Evolutionary conservation across 2,113 vertebrate genomes (phyloP), one percentile per base, ranked within the genome.

Genomic region (Microcebus jonahi): DNA sequence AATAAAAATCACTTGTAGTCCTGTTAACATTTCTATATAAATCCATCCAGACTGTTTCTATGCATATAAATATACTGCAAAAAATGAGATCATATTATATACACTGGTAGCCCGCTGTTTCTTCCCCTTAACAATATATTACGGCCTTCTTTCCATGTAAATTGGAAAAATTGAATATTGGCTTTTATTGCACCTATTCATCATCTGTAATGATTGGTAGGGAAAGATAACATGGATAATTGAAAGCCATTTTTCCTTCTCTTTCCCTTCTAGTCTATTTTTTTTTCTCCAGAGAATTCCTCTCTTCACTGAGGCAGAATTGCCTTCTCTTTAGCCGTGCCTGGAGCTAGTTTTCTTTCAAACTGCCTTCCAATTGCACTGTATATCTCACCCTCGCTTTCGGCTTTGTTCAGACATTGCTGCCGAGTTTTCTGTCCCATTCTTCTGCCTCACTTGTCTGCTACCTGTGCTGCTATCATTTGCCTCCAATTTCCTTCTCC

Each of bases 121-220:
- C 86, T 97, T 91, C 89, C 83, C 79, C 50, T 68, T 91, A 71
- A 76, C 96, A 85, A 91, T 95, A 90, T 75, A 94, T 95, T 95
- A 93, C 61, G 71, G 91, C 88, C 95, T 95, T 97, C 96, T 98
- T 95, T 96, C 94, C 95, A 97, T 97, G 97, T 96, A 97, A 95
- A 97, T 96, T 95, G 96, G 96, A 94, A 95, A 94, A 92, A 96
- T 95, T 94, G 97, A 98, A 96, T 97, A 97, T 96, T 97, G 94
- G 95, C 77, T 98, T 97, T 98, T 97, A 97, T 97, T 96, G 86
- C 82, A 70, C 77, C 97, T 93, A 97, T 97, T 97, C 97, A 96
- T 97, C 97, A 96, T 97, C 96, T 55, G 67, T 73, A 95, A 88
- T 95, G 94, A 97, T 97, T 97, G 95, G 96, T 96, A 77, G 88